Evolutionary conservation across 2,797 vertebrate genomes (phyloP).

Genomic region (Leucoraja ocellata): DNA sequence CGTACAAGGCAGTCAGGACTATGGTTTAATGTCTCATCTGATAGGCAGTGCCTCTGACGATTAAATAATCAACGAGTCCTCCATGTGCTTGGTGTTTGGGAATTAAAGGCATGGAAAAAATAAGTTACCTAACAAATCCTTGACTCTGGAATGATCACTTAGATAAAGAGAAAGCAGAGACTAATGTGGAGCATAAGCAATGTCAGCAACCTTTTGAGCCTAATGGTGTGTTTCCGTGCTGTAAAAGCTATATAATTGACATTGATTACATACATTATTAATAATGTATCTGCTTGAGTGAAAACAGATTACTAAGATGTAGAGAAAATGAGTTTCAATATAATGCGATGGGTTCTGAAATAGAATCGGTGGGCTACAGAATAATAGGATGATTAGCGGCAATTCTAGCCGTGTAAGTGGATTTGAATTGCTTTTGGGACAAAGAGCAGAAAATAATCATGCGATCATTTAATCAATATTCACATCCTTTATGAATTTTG

Average conservation of each 20-base stretch:
- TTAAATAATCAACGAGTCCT: too few species aligned
- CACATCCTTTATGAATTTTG: neutral
- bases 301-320: neutral
- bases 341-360: neutral
- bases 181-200: neutral
- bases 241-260: neutral
- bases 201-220: neutral
- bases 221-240: neutral
- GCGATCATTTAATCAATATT: neutral
- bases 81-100: too few species aligned
- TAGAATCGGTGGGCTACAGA: neutral
- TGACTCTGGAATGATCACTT: neutral
- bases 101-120: neutral
- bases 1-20: too few species aligned
- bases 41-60: too few species aligned
- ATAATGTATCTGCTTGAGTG: neutral
- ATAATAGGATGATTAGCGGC: too few species aligned
- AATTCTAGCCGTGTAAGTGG: too few species aligned
- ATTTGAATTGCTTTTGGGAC: neutral
- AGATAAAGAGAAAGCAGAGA: neutral
- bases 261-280: neutral
- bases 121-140: neutral
- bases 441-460: neutral
- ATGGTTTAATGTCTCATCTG: too few species aligned
- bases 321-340: neutral